Evolutionary conservation across 2,888 invertebrate species (phyloP).

Genomic region (Vannuccia rotundouncinata): DNA sequence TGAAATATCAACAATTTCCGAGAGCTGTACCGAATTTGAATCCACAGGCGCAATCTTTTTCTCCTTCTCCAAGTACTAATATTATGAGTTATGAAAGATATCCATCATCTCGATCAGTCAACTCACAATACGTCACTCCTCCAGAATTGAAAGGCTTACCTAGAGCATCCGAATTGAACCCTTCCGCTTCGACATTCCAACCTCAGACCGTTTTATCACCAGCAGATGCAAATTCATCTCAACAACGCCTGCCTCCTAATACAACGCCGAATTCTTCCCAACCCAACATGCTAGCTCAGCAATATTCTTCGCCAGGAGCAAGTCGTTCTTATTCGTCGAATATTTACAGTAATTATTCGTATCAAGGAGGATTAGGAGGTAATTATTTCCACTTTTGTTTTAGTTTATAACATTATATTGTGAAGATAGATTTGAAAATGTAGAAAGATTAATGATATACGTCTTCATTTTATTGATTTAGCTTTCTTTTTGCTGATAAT

Average conservation of each 20-base stretch:
- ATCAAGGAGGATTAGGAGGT: constrained; percentile 3
- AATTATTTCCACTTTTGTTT: too few species aligned
- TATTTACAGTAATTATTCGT: background rate
- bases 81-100: background rate
- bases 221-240: background rate
- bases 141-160: background rate
- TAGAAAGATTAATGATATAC: background rate
- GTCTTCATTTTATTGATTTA: too few species aligned
- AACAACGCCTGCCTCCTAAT: background rate
- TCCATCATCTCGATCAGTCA: background rate
- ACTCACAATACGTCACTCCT: background rate
- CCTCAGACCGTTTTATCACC: background rate
- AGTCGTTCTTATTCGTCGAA: background rate
- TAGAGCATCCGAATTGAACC: constrained; percentile 4
- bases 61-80: background rate
- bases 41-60: constrained; percentile 8
- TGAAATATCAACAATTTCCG: background rate
- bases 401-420: too few species aligned
- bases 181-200: constrained; percentile 3
- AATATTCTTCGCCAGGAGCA: background rate
- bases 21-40: background rate
- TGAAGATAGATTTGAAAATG: background rate
- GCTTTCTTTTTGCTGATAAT: too few species aligned
- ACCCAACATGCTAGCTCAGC: background rate
- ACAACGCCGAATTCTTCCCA: background rate